Evolutionary conservation across 2,797 vertebrate genomes (phyloP).

Genomic region (Ctenochaetus hawaiiensis): DNA sequence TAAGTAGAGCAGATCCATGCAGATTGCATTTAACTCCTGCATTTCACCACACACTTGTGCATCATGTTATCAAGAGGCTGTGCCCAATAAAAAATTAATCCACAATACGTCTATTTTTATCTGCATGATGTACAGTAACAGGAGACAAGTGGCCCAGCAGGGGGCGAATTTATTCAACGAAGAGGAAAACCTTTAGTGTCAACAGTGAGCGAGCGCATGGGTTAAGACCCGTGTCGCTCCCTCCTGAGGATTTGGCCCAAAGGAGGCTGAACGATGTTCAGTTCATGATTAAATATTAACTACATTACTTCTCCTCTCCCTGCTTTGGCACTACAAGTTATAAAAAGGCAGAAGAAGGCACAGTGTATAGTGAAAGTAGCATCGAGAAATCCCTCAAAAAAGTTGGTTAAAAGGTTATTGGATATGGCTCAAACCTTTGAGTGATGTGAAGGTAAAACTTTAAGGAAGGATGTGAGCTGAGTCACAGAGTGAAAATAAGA

Average conservation of each 20-base stretch:
- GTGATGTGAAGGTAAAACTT: neutral
- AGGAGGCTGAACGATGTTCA: constrained; percentile 60
- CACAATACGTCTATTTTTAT: constrained; percentile 55
- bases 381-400: constrained; percentile 2
- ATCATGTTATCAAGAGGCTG: constrained; percentile 7
- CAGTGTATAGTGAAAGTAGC: neutral
- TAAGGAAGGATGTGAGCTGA: neutral
- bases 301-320: constrained; percentile 59
- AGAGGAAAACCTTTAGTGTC: constrained; percentile 46
- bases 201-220: constrained; percentile 23
- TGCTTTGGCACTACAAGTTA: constrained; percentile 33
- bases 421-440: neutral
- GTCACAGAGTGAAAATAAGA: neutral
- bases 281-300: constrained; percentile 74
- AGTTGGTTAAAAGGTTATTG: neutral
- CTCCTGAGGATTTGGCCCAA: constrained; percentile 40
- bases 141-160: constrained; percentile 41
- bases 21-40: constrained; percentile 5
- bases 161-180: constrained; percentile 32
- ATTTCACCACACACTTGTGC: constrained; percentile 5
- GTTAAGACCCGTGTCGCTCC: constrained; percentile 27
- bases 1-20: neutral
- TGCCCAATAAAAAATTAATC: constrained; percentile 57
- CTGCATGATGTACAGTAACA: constrained; percentile 30
- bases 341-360: constrained; percentile 40